Evolutionary conservation across 2,113 vertebrate genomes (phyloP).

Genomic region (Odocoileus virginianus): DNA sequence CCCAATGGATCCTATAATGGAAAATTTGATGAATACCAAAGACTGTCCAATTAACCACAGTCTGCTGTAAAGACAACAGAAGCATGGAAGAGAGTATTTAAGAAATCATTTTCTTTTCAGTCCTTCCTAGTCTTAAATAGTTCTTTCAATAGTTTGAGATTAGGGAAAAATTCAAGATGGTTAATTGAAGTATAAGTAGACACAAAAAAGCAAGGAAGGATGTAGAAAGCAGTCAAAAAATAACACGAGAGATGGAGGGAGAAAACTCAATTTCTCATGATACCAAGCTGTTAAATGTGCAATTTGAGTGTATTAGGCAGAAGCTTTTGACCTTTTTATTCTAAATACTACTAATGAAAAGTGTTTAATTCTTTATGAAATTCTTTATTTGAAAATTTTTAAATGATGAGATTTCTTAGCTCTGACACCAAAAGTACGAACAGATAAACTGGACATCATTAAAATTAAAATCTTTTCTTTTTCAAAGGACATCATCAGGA

Average conservation of each 20-base stretch:
- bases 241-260: neutral
- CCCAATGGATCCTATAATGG: neutral
- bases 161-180: neutral
- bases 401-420: neutral
- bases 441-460: neutral
- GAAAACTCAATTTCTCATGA: neutral
- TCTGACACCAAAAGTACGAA: neutral
- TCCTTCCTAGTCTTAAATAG: neutral
- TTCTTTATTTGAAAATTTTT: neutral
- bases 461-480: constrained; percentile 7
- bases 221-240: neutral
- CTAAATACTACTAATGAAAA: neutral
- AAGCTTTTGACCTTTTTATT: neutral
- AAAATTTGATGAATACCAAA: constrained; percentile 8
- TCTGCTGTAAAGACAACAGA: neutral
- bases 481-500: constrained; percentile 8
- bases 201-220: neutral
- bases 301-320: neutral
- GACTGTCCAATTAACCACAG: neutral
- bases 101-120: constrained; percentile 24
- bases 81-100: neutral
- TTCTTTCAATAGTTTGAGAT: neutral
- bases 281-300: neutral
- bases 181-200: neutral
- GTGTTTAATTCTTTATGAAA: neutral